Evolutionary conservation across 2,888 invertebrate species (phyloP).

Genomic region (Aleiodes leptofemur): DNA sequence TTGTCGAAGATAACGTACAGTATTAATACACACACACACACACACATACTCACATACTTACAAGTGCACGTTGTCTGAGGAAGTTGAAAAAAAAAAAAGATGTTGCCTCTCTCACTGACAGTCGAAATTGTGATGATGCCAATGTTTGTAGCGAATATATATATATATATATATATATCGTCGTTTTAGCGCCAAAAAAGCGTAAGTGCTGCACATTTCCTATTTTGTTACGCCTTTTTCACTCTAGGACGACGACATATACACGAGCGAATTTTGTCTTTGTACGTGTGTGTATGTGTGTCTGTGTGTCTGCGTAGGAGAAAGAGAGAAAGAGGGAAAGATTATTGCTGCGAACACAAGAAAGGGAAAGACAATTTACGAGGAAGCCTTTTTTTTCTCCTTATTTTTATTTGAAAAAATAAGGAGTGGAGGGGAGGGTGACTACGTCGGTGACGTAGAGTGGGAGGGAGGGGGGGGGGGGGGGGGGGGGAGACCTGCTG

Average conservation of each 20-base stretch:
- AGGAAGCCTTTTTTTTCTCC: background rate
- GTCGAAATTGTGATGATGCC: conserved; percentile 26
- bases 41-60: conserved; percentile 42
- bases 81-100: conserved; percentile 10
- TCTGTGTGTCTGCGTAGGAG: background rate
- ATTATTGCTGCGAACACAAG: background rate
- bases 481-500: conserved; percentile 56
- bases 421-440: conserved; percentile 38
- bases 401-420: background rate
- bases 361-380: conserved; percentile 31
- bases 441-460: background rate
- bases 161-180: background rate
- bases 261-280: no score
- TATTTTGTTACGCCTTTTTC: no score
- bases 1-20: conserved; percentile 68
- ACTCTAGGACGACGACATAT: no score
- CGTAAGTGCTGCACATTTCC: no score
- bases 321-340: conserved; percentile 24
- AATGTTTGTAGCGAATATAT: conserved; percentile 7
- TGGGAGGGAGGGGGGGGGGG: conserved; percentile 40
- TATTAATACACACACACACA: conserved; percentile 47
- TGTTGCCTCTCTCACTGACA: conserved; percentile 41
- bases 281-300: no score
- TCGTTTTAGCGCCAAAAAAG: no score
- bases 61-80: no score